Percentiles rank a stretch among this genome's conserved stretches.
Conservation (phyloP, 2,113 vertebrate species). For the Cinclus mexicanus region DNA sequence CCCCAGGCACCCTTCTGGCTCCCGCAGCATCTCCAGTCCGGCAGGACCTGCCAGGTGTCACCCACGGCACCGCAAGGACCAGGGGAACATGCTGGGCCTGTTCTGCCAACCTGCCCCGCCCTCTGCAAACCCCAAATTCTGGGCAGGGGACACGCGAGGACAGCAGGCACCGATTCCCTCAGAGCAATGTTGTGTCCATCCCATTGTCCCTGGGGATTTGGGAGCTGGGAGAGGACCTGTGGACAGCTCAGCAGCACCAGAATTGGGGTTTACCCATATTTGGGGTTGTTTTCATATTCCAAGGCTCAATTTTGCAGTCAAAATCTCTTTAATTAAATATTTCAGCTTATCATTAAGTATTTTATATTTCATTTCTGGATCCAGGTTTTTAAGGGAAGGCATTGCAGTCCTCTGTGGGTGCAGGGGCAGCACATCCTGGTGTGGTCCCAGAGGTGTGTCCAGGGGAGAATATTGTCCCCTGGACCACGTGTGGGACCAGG, state of each 20-base stretch:
- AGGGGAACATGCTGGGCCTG: fast-evolving
- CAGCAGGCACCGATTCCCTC: not conserved
- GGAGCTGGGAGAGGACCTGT: not conserved
- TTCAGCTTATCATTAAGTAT: not conserved
- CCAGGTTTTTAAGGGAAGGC: not conserved
- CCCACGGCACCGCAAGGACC: fast-evolving
- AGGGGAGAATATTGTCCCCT: not conserved
- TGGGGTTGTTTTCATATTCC: not conserved
- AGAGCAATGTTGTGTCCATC: fast-evolving
- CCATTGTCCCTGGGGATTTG: not conserved
- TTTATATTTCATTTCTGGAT: not conserved
- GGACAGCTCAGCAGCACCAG: not conserved
- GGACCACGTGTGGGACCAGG: not conserved
- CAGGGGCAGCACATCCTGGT: fast-evolving
- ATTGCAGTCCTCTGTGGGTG: fast-evolving
- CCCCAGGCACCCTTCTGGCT: fast-evolving
- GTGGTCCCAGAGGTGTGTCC: not conserved
- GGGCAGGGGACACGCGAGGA: fast-evolving
- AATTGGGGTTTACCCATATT: not conserved
- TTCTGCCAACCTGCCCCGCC: not conserved
- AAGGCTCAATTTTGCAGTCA: not conserved
- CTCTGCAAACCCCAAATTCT: not conserved
- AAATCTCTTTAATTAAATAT: not conserved
- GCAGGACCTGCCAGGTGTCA: not conserved
- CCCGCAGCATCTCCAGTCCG: fast-evolving